phyloP scores from a whole-genome alignment of 2,888 invertebrate species.

The Archips crataeganus region DNA sequence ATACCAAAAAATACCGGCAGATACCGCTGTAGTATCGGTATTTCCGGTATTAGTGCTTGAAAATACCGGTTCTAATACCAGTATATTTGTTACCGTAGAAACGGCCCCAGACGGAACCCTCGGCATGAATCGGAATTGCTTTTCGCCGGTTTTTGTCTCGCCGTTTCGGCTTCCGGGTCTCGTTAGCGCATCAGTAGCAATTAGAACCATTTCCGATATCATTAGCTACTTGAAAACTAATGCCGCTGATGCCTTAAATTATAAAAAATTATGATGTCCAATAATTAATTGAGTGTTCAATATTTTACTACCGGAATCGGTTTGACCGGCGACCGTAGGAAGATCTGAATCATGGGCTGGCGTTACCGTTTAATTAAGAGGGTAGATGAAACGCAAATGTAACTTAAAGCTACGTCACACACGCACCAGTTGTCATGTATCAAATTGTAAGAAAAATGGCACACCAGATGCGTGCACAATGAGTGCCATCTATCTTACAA shows the following conservation, averaged over 20 bases:
- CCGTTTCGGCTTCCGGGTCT: constrained; percentile 18
- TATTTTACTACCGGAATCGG: constrained; percentile 29
- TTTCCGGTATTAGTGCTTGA: no score
- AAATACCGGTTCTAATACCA: no score
- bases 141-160: background rate
- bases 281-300: constrained; percentile 27
- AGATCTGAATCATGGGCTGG: background rate
- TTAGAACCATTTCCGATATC: constrained; percentile 15
- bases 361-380: background rate
- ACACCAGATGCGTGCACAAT: no score
- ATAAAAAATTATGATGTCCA: constrained; percentile 29
- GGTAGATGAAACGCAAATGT: no score
- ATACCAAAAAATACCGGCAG: no score
- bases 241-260: constrained; percentile 6
- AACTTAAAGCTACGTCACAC: no score
- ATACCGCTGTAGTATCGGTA: no score
- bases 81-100: no score
- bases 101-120: background rate
- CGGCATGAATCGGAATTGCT: background rate
- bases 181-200: constrained; percentile 22
- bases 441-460: no score
- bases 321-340: background rate
- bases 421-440: no score
- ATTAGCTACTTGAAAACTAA: constrained; percentile 29
- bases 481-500: no score